Evolutionary conservation across 2,888 invertebrate genomes (phyloP).

Genomic region (Acleris sparsana): DNA sequence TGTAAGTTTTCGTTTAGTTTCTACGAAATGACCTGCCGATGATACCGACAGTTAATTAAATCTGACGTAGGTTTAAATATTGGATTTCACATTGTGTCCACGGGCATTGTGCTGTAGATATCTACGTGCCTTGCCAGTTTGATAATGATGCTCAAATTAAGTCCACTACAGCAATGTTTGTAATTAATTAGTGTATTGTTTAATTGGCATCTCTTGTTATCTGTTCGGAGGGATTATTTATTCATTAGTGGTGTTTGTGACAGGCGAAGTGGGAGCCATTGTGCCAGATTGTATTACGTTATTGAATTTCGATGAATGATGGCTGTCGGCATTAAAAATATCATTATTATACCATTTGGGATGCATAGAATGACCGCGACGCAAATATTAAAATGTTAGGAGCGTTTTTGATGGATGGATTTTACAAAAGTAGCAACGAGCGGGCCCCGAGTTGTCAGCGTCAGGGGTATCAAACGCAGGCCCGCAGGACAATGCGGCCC

Average conservation of each 20-base stretch:
- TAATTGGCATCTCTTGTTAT: conserved; percentile 84
- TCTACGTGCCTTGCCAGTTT: conserved; percentile 52
- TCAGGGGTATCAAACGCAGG: conserved; percentile 51
- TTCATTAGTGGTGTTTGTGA: conserved; percentile 81
- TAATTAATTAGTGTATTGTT: conserved; percentile 84
- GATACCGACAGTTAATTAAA: conserved; percentile 30
- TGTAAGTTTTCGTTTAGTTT: not conserved
- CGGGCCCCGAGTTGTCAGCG: conserved; percentile 43
- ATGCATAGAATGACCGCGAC: conserved; percentile 12
- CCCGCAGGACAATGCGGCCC: conserved; percentile 53
- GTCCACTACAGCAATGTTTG: conserved; percentile 83
- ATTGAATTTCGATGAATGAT: conserved; percentile 24
- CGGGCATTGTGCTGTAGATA: conserved; percentile 46
- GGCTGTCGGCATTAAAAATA: conserved; percentile 12
- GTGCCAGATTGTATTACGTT: conserved; percentile 48
- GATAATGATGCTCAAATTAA: conserved; percentile 78
- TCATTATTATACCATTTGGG: not conserved
- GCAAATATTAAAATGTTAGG: conserved; percentile 27
- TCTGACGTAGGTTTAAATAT: conserved; percentile 49
- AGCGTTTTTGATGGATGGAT: conserved; percentile 35
- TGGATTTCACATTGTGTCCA: conserved; percentile 54
- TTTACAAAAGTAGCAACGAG: conserved; percentile 38
- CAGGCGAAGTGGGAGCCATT: conserved; percentile 58
- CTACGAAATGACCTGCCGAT: conserved; percentile 5
- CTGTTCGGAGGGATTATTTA: conserved; percentile 83